Percentiles rank a stretch among this genome's conserved stretches.
These are phyloP conservation scores for Drosophila pseudoobscura DNA, from an alignment of 1,140 invertebrate species.

Conservation along the genomic window DNA sequence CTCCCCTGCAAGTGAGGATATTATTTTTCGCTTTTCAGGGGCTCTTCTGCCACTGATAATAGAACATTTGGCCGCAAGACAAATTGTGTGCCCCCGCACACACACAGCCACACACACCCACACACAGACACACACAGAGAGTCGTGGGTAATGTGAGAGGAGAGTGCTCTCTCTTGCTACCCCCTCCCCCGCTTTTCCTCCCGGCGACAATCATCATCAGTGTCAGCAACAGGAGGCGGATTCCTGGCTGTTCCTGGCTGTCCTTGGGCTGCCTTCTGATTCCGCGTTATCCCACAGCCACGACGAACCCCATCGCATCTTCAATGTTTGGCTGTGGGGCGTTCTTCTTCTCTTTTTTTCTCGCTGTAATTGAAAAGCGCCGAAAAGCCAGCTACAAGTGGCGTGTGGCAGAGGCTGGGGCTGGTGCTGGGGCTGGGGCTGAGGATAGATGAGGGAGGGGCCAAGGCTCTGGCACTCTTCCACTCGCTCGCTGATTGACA, in stretches of 20 bases:
- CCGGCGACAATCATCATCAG: constrained; percentile 65
- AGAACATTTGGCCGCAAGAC: constrained; percentile 74
- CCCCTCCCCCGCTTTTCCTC: neutral
- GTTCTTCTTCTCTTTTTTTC: constrained; percentile 15
- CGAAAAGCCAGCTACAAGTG: constrained; percentile 46
- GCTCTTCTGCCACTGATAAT: constrained; percentile 50
- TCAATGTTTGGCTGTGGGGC: too few species aligned
- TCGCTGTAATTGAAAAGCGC: constrained; percentile 67
- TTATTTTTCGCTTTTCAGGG: constrained; percentile 51
- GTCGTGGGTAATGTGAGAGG: constrained; percentile 29
- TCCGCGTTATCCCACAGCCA: constrained; percentile 26
- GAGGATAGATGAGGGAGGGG: constrained; percentile 26
- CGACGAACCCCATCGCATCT: neutral
- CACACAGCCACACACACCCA: too few species aligned
- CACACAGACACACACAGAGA: too few species aligned
- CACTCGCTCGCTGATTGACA: constrained; percentile 55
- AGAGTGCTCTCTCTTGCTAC: constrained; percentile 4
- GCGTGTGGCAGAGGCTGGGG: neutral
- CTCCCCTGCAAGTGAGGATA: constrained; percentile 47
- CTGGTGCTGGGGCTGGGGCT: too few species aligned
- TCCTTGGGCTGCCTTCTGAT: constrained; percentile 21
- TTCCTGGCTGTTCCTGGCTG: neutral
- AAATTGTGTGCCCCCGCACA: constrained; percentile 59
- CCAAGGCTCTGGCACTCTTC: constrained; percentile 27
- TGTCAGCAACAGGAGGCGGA: constrained; percentile 68